Evolutionary conservation across 2,113 vertebrate genomes (phyloP), one percentile per base, ranked within the genome.

Genomic region (Leuciscus idus): DNA sequence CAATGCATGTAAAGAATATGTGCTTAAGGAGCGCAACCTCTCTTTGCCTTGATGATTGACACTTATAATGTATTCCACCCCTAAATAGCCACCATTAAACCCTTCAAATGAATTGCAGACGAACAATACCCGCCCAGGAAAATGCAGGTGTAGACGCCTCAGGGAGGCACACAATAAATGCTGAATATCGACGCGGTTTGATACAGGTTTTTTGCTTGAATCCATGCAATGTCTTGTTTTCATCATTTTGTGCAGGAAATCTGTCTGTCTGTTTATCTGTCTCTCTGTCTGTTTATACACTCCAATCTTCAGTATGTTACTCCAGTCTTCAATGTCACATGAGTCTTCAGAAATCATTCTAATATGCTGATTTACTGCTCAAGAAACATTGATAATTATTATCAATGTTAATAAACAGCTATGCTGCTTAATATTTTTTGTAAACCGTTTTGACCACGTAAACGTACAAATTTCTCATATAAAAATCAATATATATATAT

Each of bases 1-100:
- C 84, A 79, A 91, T 88, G 6, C 77, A 81, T 46, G 75, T 39
- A 73, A 87, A 79, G 62, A 30, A 84, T 90, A 91, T 84, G 90
- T 80, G 59, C 83, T 92, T 61, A 66, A 50, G 39, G 88, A 90
- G 89, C 81, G 73, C 87, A 92, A 92, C 92, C 92, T 91, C 87
- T 84, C 90, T 89, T 90, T 79, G 77, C 85, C 81, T 89, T 89
- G 66, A 84, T 90, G 87, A 93, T 92, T 88, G 91, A 88, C 83
- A 84, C 86, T 87, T 92, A 92, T 90, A 91, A 94, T 93, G 84
- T 90, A 84, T 92, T 89, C 89, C 85, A 30, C 85, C 75, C 87
- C 87, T 91, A 88, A 93, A 92, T 85, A 84, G 90, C 80, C 89
- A 81, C 89, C 88, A 92, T 92, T 93, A 92, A 91, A 91, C 81